Evolutionary conservation across 2,888 invertebrate genomes (phyloP).

Genomic region (Entomobrya multifasciata): DNA sequence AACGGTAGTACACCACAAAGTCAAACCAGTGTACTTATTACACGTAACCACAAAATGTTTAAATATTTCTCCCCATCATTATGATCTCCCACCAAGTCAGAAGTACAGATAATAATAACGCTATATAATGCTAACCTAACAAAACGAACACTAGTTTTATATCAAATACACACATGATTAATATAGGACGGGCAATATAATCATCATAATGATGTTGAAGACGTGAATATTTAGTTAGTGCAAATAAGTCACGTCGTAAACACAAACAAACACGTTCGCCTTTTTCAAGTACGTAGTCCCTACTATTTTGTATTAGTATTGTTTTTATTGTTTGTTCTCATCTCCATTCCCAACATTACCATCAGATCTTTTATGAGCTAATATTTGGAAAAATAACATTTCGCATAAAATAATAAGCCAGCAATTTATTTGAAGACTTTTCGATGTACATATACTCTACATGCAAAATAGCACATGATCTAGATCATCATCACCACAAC

Average conservation of each 20-base stretch:
- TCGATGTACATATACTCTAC: not conserved
- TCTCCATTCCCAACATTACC: too few species aligned
- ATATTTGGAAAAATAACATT: not conserved
- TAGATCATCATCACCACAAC: not conserved
- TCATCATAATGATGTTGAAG: not conserved
- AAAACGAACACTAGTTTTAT: conserved; percentile 42
- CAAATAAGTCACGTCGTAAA: conserved; percentile 20
- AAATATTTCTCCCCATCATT: not conserved
- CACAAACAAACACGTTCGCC: not conserved
- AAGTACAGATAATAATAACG: not conserved
- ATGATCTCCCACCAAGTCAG: not conserved
- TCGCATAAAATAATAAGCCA: too few species aligned
- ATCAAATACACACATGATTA: conserved; percentile 57
- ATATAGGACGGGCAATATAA: conserved; percentile 17
- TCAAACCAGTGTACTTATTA: too few species aligned
- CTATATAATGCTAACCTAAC: too few species aligned
- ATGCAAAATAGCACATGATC: not conserved
- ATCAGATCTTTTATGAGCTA: not conserved
- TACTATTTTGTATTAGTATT: too few species aligned
- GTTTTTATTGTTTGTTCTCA: too few species aligned
- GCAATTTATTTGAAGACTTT: not conserved
- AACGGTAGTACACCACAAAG: not conserved
- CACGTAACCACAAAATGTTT: not conserved
- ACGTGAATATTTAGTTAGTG: not conserved
- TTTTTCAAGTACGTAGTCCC: too few species aligned